These are phyloP conservation scores for Todiramphus chloris DNA, from an alignment of 2,113 vertebrate genomes.

Conservation along the genomic window DNA sequence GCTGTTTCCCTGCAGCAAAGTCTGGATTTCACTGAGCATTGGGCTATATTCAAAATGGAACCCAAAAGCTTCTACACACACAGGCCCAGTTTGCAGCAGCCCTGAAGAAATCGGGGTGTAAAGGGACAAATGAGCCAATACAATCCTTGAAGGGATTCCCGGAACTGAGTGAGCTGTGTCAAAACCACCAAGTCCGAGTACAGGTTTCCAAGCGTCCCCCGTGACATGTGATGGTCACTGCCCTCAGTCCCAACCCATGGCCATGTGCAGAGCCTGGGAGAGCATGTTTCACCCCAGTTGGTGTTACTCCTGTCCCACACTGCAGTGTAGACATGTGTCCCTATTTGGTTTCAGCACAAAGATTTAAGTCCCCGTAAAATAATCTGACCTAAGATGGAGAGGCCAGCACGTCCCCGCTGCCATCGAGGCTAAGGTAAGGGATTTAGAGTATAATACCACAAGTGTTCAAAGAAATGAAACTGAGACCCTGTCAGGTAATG, in stretches of 20 bases:
- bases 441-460: neutral
- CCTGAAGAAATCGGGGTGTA: neutral
- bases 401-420: neutral
- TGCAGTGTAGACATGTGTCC: neutral
- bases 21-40: neutral
- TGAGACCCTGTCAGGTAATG: conserved; percentile 7
- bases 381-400: neutral
- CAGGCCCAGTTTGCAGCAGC: neutral
- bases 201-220: neutral
- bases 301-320: neutral
- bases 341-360: neutral
- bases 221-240: neutral
- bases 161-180: neutral
- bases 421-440: neutral
- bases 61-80: neutral
- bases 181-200: neutral
- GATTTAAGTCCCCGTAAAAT: neutral
- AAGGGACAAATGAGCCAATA: neutral
- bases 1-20: neutral
- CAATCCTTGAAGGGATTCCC: neutral
- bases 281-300: neutral
- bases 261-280: neutral
- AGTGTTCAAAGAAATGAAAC: conserved; percentile 9
- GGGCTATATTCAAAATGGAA: neutral
- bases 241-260: neutral